phyloP scores from a whole-genome alignment of 2,113 vertebrate species.

The Thomomys bottae region DNA sequence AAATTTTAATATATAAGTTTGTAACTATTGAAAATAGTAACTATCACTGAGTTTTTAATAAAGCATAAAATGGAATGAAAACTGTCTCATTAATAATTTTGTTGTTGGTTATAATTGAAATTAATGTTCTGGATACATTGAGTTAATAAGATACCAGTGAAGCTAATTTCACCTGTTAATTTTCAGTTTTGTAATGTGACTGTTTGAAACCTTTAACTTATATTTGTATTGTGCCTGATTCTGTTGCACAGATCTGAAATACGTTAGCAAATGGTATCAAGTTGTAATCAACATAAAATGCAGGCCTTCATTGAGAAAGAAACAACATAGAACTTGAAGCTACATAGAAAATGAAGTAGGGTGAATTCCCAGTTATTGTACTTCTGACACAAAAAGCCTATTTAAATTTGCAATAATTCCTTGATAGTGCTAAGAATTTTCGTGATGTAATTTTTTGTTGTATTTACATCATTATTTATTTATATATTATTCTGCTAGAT shows the following conservation, averaged over 20 bases:
- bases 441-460: too few relatives aligned
- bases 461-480: too few relatives aligned
- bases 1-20: neutral
- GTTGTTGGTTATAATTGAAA: neutral
- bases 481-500: too few relatives aligned
- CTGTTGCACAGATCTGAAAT: neutral
- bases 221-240: neutral
- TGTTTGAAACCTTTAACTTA: constrained; percentile 21
- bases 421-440: too few relatives aligned
- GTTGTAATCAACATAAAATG: constrained; percentile 16
- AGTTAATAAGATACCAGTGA: neutral
- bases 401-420: too few relatives aligned
- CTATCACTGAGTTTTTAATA: too few relatives aligned
- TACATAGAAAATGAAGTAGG: neutral
- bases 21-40: neutral
- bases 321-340: rapidly evolving
- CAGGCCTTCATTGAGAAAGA: neutral
- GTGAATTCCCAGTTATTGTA: neutral
- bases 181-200: neutral
- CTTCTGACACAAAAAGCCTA: too few relatives aligned
- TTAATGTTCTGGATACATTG: neutral
- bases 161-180: neutral
- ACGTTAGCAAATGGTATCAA: neutral
- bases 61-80: neutral
- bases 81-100: neutral